A percentile compares a stretch with the other conserved stretches of the same genome.
Evolutionary conservation across 1,140 invertebrate genomes (phyloP).

Genomic region (Archegozetes longisetosus): DNA sequence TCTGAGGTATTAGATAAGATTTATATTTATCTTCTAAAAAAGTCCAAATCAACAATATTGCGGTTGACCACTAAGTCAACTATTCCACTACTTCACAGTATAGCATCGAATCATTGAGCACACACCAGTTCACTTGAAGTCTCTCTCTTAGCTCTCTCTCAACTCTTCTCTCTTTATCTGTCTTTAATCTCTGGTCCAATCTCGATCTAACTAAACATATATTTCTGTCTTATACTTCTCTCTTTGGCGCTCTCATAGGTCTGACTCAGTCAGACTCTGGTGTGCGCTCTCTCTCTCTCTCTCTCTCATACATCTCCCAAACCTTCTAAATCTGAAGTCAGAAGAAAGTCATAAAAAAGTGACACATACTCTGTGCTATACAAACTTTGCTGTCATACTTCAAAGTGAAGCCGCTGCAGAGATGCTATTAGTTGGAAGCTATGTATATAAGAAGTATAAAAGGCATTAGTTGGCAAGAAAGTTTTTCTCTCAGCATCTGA

Average conservation of each 20-base stretch:
- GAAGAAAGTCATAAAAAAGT: neutral
- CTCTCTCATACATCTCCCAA: neutral
- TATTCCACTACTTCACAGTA: too few relatives aligned
- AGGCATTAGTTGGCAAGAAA: neutral
- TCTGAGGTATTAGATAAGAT: too few relatives aligned
- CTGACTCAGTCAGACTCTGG: neutral
- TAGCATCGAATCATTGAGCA: too few relatives aligned
- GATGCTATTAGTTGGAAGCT: neutral
- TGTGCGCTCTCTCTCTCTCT: neutral
- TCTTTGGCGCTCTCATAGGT: neutral
- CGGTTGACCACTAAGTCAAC: too few relatives aligned
- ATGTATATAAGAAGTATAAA: neutral
- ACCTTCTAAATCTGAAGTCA: neutral
- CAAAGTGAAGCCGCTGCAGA: neutral
- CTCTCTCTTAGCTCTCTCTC: too few relatives aligned
- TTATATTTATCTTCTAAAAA: too few relatives aligned
- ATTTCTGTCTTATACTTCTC: neutral
- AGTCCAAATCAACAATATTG: too few relatives aligned
- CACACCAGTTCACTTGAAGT: too few relatives aligned
- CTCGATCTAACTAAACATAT: too few relatives aligned
- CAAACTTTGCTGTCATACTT: neutral
- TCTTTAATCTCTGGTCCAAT: too few relatives aligned
- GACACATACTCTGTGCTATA: neutral
- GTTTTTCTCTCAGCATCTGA: too few relatives aligned
- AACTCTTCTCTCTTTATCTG: too few relatives aligned